Evolutionary conservation across 2,888 invertebrate genomes (phyloP).

Genomic region (Linnaemya tessellans): DNA sequence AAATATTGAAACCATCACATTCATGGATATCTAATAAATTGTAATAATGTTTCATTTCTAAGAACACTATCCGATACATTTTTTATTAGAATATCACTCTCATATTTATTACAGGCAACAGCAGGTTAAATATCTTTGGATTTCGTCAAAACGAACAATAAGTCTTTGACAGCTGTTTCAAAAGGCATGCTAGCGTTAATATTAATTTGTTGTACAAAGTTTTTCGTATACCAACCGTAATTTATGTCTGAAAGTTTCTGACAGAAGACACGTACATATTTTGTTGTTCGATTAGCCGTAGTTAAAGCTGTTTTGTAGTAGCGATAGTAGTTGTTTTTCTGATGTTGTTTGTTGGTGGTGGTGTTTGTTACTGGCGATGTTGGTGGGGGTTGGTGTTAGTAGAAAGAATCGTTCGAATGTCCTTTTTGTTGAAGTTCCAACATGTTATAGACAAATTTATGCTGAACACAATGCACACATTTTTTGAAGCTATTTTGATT

Average conservation of each 20-base stretch:
- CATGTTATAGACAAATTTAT: slow-evolving; percentile 68
- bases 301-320: slow-evolving; percentile 2
- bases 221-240: slow-evolving; percentile 26
- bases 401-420: slow-evolving; percentile 31
- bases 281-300: slow-evolving; percentile 25
- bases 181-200: background rate
- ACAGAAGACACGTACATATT: slow-evolving; percentile 16
- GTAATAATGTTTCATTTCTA: no score
- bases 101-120: background rate
- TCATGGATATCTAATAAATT: no score
- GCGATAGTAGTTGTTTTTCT: background rate
- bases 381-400: slow-evolving; percentile 9
- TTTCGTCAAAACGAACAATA: background rate
- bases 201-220: slow-evolving; percentile 3
- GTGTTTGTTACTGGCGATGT: background rate
- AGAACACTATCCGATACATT: no score
- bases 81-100: background rate
- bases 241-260: slow-evolving; percentile 52
- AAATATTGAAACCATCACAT: no score
- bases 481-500: slow-evolving; percentile 56
- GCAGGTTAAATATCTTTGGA: background rate
- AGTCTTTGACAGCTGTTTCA: slow-evolving; percentile 29
- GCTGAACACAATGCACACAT: slow-evolving; percentile 47
- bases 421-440: slow-evolving; percentile 55
- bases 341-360: background rate